Evolutionary conservation across 2,113 vertebrate species (phyloP).

Genomic region (Thomomys bottae): DNA sequence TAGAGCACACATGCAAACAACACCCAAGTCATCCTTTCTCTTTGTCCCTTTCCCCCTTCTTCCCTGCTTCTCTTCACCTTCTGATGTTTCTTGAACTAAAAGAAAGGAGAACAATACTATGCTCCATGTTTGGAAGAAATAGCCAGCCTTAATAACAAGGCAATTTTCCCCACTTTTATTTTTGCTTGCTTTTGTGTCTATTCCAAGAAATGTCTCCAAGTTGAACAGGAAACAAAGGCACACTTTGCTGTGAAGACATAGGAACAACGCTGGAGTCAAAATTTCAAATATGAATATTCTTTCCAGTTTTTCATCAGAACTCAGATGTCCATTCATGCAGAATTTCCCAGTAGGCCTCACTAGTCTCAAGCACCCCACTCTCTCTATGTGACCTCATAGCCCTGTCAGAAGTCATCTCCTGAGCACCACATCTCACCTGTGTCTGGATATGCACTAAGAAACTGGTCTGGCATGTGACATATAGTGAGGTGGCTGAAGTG

Average conservation of each 20-base stretch:
- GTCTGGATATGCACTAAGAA: background rate
- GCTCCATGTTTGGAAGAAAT: background rate
- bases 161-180: background rate
- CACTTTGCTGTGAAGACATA: background rate
- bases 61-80: background rate
- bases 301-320: background rate
- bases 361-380: background rate
- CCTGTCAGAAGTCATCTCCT: background rate
- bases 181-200: background rate
- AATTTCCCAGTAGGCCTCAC: background rate
- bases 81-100: background rate
- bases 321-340: background rate
- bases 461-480: background rate
- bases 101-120: background rate
- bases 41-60: background rate
- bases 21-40: background rate
- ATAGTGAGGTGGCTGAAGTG: background rate
- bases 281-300: background rate
- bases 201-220: background rate
- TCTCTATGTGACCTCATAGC: no score
- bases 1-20: background rate
- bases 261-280: background rate
- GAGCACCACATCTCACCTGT: background rate
- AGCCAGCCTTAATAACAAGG: background rate
- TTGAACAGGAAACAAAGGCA: background rate